Percentiles rank a stretch among this genome's conserved stretches.
These are phyloP conservation scores for Caenorhabditis tropicalis DNA, from an alignment of 1,140 invertebrate species.

Conservation along the genomic window DNA sequence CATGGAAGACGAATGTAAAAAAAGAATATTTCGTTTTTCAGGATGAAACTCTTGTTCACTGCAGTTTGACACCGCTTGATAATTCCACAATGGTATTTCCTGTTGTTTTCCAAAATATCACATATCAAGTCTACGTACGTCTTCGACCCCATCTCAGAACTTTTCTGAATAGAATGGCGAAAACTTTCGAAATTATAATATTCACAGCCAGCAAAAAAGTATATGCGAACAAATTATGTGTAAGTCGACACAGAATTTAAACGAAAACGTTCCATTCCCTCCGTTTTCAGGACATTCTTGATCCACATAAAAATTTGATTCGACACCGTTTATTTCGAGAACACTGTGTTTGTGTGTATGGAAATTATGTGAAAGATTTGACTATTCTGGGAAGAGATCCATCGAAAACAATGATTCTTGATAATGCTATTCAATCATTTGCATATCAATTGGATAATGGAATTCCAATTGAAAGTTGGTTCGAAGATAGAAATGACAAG, in stretches of 20 bases:
- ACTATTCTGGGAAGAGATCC: conserved; percentile 90
- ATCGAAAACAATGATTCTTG: conserved; percentile 87
- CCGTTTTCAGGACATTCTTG: conserved; percentile 80
- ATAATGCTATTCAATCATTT: conserved; percentile 91
- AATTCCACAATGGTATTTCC: conserved; percentile 92
- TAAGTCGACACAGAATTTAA: conserved; percentile 23
- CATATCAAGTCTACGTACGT: conserved; percentile 88
- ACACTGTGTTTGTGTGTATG: conserved; percentile 91
- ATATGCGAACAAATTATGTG: conserved; percentile 89
- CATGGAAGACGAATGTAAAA: no score
- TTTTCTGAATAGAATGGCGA: conserved; percentile 88
- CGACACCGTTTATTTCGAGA: conserved; percentile 87
- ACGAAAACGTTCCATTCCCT: not conserved
- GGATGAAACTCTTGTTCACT: conserved; percentile 95
- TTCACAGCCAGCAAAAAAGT: conserved; percentile 95
- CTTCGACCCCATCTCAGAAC: conserved; percentile 88
- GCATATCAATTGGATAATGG: conserved; percentile 93
- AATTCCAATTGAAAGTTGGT: conserved; percentile 97
- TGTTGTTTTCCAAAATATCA: conserved; percentile 87
- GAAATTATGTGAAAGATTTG: conserved; percentile 95
- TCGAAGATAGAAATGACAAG: conserved; percentile 85
- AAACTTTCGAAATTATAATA: conserved; percentile 90
- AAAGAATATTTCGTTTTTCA: no score
- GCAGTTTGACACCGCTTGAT: conserved; percentile 87
- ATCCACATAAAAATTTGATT: conserved; percentile 84